phyloP scores from a whole-genome alignment of 2,113 vertebrate species.

The Python bivittatus region DNA sequence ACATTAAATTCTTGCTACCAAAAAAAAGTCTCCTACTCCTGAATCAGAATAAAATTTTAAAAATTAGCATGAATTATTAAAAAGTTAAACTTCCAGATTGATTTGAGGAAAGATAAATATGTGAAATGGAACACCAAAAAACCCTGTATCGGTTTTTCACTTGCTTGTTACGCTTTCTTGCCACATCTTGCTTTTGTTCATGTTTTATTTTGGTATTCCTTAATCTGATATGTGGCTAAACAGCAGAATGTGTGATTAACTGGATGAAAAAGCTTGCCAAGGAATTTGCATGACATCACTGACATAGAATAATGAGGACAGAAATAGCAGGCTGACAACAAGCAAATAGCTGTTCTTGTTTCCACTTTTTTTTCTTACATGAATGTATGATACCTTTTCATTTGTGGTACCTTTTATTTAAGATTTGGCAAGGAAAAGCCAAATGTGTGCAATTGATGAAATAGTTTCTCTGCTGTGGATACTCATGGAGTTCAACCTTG shows the following conservation, averaged over 20 bases:
- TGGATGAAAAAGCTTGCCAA: neutral
- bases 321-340: conserved; percentile 45
- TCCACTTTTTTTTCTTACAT: conserved; percentile 47
- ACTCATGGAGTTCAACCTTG: neutral
- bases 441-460: conserved; percentile 46
- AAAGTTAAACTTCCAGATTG: neutral
- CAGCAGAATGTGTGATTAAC: neutral
- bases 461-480: neutral
- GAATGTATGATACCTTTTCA: conserved; percentile 56
- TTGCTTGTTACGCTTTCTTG: neutral
- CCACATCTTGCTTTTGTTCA: neutral
- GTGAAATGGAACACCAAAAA: neutral
- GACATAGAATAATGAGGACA: conserved; percentile 22
- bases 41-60: neutral
- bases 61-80: conserved; percentile 19
- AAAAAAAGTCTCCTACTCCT: neutral
- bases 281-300: conserved; percentile 30
- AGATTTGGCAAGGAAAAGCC: conserved; percentile 33
- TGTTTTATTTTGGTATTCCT: neutral
- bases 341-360: conserved; percentile 43
- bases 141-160: neutral
- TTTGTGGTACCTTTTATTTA: conserved; percentile 26
- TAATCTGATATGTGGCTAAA: conserved; percentile 3
- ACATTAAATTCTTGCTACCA: neutral
- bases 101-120: neutral